Evolutionary conservation across 2,888 invertebrate genomes (phyloP).

Genomic region (Cephus rjabovi): DNA sequence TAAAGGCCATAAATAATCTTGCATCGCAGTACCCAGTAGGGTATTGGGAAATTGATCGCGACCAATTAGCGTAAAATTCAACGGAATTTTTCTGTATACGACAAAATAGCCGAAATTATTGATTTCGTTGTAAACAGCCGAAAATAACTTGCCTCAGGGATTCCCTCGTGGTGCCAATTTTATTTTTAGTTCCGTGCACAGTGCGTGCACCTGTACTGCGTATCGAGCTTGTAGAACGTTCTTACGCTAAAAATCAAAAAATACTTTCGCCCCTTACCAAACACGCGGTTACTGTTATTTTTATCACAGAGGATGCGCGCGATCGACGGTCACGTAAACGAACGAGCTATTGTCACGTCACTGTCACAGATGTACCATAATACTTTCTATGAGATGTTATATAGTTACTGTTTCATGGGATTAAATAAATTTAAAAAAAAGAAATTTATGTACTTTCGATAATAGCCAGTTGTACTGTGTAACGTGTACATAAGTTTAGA

Average conservation of each 20-base stretch:
- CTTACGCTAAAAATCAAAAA: not conserved
- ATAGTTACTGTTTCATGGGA: constrained; percentile 27
- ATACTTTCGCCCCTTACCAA: not conserved
- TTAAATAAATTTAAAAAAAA: constrained; percentile 17
- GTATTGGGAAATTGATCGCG: not conserved
- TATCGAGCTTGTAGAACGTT: not conserved
- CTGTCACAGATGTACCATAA: constrained; percentile 32
- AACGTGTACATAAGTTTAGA: constrained; percentile 20
- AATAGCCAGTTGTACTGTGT: constrained; percentile 9
- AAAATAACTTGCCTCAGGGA: not conserved
- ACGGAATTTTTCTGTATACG: not conserved
- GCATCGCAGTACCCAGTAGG: not conserved
- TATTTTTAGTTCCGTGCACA: not conserved
- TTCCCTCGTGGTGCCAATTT: not conserved
- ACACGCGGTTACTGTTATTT: not conserved
- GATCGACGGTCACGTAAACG: not conserved
- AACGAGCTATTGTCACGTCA: not conserved
- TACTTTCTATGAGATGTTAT: constrained; percentile 29
- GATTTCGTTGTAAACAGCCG: not conserved
- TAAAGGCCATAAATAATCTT: not conserved
- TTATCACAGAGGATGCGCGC: not conserved
- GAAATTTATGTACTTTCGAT: not conserved
- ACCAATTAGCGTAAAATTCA: not conserved
- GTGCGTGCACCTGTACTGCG: not conserved
- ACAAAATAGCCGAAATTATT: not conserved